Conservation (phyloP, 2,888 invertebrate species). For the Agriopis aurantiaria region DNA sequence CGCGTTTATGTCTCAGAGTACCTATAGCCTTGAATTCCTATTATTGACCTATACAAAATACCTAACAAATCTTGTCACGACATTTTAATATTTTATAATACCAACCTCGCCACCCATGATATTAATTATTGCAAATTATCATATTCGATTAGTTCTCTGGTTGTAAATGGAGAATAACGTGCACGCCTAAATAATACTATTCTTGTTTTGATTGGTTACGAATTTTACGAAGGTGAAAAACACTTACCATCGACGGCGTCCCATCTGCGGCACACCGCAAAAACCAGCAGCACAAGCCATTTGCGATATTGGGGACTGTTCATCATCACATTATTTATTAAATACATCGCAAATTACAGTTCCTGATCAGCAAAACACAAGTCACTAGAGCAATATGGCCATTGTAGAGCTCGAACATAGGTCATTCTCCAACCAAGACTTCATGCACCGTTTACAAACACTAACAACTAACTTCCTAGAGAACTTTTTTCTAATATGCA, state of each 20-base stretch:
- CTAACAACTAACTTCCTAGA: slow-evolving; percentile 14
- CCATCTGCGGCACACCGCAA: slow-evolving; percentile 63
- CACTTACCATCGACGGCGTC: slow-evolving; percentile 72
- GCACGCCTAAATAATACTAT: neutral
- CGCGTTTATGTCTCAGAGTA: neutral
- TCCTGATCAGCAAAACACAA: slow-evolving; percentile 66
- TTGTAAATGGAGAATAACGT: slow-evolving; percentile 1
- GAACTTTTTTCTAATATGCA: slow-evolving; percentile 10
- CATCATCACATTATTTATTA: slow-evolving; percentile 69
- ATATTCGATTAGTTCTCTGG: neutral
- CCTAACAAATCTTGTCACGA: neutral
- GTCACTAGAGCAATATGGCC: slow-evolving; percentile 71
- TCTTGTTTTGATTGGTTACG: slow-evolving; percentile 5
- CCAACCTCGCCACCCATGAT: neutral
- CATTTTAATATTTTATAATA: neutral
- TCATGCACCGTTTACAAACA: slow-evolving; percentile 11
- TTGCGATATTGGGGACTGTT: slow-evolving; percentile 67
- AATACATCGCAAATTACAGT: slow-evolving; percentile 69
- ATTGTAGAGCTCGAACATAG: slow-evolving; percentile 68
- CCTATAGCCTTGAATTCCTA: slow-evolving; percentile 13
- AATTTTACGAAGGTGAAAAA: slow-evolving; percentile 26
- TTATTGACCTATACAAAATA: slow-evolving; percentile 16
- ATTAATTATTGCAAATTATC: neutral
- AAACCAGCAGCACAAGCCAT: slow-evolving; percentile 69
- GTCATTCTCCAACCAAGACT: slow-evolving; percentile 56